Evolutionary conservation across 2,888 invertebrate species (phyloP).

Genomic region (Gibbula magus): DNA sequence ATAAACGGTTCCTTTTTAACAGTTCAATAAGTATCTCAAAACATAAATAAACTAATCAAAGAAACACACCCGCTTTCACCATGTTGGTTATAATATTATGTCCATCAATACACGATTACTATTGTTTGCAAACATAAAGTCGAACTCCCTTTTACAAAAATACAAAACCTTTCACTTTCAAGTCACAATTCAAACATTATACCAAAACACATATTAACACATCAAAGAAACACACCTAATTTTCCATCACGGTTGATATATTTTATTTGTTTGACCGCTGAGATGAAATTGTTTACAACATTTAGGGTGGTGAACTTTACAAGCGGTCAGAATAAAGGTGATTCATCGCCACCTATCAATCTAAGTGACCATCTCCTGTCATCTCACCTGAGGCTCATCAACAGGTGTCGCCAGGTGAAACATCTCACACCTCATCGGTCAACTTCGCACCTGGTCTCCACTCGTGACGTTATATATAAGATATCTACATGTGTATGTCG

Average conservation of each 20-base stretch:
- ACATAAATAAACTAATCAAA: too few relatives aligned
- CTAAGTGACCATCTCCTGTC: conserved; percentile 5
- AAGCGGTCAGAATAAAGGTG: background rate
- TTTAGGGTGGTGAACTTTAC: conserved; percentile 4
- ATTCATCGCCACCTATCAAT: conserved; percentile 16
- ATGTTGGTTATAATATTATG: too few relatives aligned
- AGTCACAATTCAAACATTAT: too few relatives aligned
- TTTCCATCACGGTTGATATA: background rate
- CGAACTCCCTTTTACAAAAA: too few relatives aligned
- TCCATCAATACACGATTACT: too few relatives aligned
- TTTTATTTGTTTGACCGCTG: background rate
- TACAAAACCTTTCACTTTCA: too few relatives aligned
- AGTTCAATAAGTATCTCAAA: too few relatives aligned
- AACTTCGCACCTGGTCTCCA: background rate
- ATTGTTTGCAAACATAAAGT: too few relatives aligned
- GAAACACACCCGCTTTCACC: too few relatives aligned
- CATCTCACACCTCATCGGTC: conserved; percentile 13
- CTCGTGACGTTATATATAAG: background rate
- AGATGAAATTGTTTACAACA: background rate
- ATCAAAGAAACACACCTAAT: background rate
- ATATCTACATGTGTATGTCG: background rate
- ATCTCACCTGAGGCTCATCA: conserved; percentile 14
- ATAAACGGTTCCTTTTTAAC: too few relatives aligned
- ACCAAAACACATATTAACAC: too few relatives aligned
- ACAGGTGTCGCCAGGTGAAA: conserved; percentile 13